These are phyloP conservation scores for Lepilemur ruficaudatus DNA, from an alignment of 2,797 vertebrate genomes.

Conservation along the genomic window DNA sequence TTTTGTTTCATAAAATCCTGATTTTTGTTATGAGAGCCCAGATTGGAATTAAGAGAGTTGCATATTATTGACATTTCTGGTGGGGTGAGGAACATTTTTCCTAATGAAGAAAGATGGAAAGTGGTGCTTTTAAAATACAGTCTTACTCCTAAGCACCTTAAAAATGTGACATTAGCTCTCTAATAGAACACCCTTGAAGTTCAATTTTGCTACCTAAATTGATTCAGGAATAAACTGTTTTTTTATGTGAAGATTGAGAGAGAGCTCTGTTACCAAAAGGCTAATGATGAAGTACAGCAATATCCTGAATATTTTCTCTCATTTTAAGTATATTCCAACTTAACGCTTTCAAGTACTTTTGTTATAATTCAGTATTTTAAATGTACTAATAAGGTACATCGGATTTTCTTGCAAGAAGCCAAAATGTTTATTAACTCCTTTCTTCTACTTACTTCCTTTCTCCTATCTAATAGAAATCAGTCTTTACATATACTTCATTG, in stretches of 20 bases:
- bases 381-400: background rate
- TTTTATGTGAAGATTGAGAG: background rate
- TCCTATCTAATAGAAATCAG: constrained; percentile 15
- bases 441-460: constrained; percentile 9
- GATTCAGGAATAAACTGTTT: background rate
- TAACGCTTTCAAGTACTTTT: constrained; percentile 17
- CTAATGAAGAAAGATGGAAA: background rate
- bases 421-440: constrained; percentile 25
- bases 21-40: background rate
- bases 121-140: background rate
- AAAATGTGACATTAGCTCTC: background rate
- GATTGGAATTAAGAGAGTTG: background rate
- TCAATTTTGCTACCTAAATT: background rate
- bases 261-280: background rate
- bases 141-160: background rate
- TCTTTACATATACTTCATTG: constrained; percentile 43
- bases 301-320: constrained; percentile 11
- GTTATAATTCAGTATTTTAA: background rate
- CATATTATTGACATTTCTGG: background rate
- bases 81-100: background rate
- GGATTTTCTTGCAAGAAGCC: constrained; percentile 30
- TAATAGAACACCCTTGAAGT: background rate
- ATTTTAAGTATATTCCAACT: background rate
- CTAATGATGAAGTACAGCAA: background rate
- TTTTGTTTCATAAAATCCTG: background rate